Evolutionary conservation across 2,888 invertebrate species (phyloP).

Genomic region (Acleris cristana): DNA sequence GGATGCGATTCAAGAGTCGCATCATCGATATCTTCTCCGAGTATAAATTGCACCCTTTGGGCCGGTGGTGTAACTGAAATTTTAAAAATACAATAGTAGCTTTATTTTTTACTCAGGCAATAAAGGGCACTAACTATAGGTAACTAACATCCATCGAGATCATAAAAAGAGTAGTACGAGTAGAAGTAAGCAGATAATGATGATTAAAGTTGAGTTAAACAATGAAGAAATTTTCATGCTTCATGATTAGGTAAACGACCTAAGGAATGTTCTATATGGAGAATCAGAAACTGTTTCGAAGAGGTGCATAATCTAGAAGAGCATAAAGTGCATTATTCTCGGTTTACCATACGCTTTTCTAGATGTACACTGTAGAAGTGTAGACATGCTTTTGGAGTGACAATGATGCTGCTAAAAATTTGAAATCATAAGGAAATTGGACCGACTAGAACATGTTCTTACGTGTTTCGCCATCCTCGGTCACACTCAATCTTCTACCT

Average conservation of each 20-base stretch:
- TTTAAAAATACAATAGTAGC: conserved; percentile 34
- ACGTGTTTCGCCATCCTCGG: conserved; percentile 90
- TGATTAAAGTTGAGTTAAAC: neutral
- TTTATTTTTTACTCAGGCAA: conserved; percentile 27
- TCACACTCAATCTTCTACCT: conserved; percentile 86
- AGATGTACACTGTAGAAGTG: neutral
- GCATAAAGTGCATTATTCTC: neutral
- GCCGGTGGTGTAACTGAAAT: conserved; percentile 94
- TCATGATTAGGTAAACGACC: conserved; percentile 17
- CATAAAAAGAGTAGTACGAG: conserved; percentile 22
- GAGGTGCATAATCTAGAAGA: neutral
- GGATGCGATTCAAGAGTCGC: conserved; percentile 93
- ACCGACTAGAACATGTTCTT: conserved; percentile 69
- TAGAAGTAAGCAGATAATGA: conserved; percentile 16
- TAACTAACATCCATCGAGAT: conserved; percentile 23
- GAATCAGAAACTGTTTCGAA: neutral
- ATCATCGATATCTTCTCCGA: conserved; percentile 96
- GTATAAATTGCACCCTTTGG: conserved; percentile 97
- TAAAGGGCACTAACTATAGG: neutral
- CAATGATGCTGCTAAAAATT: conserved; percentile 37
- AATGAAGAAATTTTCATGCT: conserved; percentile 22
- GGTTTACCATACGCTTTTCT: neutral
- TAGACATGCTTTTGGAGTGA: conserved; percentile 34
- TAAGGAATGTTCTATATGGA: conserved; percentile 9
- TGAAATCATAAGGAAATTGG: conserved; percentile 40